phyloP scores from a whole-genome alignment of 2,797 vertebrate species.

The Melanotaenia boesemani region DNA sequence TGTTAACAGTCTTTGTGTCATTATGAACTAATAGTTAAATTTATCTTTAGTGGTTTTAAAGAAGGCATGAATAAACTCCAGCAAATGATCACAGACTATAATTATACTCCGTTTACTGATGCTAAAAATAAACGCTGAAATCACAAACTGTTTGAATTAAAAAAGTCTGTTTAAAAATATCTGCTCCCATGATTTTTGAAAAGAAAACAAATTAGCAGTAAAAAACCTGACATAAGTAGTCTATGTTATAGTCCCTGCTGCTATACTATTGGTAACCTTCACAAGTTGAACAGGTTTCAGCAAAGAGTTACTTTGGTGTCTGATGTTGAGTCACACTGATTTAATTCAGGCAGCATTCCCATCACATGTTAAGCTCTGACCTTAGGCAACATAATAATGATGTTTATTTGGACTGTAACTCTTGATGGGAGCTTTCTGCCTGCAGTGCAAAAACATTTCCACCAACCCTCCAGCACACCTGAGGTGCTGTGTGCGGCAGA shows the following conservation, averaged over 20 bases:
- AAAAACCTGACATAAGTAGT: neutral
- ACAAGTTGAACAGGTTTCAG: constrained; percentile 12
- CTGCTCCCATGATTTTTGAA: neutral
- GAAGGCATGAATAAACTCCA: neutral
- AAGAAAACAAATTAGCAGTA: neutral
- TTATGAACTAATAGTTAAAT: neutral
- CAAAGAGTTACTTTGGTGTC: constrained; percentile 23
- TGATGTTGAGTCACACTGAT: constrained; percentile 45
- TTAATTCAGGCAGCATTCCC: constrained; percentile 55
- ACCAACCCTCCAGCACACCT: constrained; percentile 58
- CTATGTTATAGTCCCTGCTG: constrained; percentile 9
- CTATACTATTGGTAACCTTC: neutral
- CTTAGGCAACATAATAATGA: constrained; percentile 67
- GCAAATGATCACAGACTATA: neutral
- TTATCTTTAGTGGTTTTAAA: neutral
- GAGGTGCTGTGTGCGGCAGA: constrained; percentile 43
- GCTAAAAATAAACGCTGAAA: neutral
- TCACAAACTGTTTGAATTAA: neutral
- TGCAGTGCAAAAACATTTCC: constrained; percentile 51
- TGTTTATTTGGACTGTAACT: constrained; percentile 66
- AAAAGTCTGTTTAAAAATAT: neutral
- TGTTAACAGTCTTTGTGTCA: neutral
- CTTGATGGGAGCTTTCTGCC: constrained; percentile 45
- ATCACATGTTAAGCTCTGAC: constrained; percentile 57
- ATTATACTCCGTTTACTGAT: neutral